phyloP scores from a whole-genome alignment of 2,113 vertebrate species.

The Otocyon megalotis region DNA sequence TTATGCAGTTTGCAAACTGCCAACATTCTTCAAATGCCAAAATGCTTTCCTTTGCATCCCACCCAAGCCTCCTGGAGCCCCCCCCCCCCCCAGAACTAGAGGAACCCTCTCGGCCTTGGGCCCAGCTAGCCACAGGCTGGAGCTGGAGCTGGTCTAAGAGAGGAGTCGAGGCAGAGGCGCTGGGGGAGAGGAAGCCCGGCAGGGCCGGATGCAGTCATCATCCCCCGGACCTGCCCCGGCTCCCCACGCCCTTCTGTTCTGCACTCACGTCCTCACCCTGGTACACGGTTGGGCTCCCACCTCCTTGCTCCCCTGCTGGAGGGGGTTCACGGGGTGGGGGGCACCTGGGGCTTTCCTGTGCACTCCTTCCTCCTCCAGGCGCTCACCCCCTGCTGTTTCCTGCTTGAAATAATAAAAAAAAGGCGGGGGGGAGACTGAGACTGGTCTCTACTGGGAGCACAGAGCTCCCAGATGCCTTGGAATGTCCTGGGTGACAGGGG shows the following conservation, averaged over 20 bases:
- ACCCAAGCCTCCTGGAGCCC: neutral
- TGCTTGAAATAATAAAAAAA: neutral
- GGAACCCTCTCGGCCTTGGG: neutral
- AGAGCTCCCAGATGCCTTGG: neutral
- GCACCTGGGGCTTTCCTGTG: rapidly evolving
- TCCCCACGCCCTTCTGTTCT: neutral
- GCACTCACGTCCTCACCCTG: neutral
- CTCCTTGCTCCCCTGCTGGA: neutral
- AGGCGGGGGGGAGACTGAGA: too few species aligned
- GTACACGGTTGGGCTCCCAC: neutral
- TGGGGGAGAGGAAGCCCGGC: too few species aligned
- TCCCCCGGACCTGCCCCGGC: too few species aligned
- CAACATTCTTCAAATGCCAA: neutral
- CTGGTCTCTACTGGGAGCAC: neutral
- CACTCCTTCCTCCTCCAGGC: rapidly evolving
- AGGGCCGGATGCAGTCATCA: too few species aligned
- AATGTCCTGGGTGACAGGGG: neutral
- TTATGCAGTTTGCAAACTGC: neutral
- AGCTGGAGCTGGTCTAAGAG: neutral
- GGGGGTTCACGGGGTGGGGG: rapidly evolving
- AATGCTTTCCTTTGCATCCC: neutral
- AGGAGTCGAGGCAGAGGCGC: rapidly evolving
- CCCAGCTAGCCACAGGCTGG: neutral
- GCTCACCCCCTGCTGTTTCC: neutral
- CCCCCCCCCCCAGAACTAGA: neutral